Percentiles rank a stretch among this genome's conserved stretches.
Conservation (phyloP, 1,140 invertebrate genomes). For the Nymphalis io region DNA sequence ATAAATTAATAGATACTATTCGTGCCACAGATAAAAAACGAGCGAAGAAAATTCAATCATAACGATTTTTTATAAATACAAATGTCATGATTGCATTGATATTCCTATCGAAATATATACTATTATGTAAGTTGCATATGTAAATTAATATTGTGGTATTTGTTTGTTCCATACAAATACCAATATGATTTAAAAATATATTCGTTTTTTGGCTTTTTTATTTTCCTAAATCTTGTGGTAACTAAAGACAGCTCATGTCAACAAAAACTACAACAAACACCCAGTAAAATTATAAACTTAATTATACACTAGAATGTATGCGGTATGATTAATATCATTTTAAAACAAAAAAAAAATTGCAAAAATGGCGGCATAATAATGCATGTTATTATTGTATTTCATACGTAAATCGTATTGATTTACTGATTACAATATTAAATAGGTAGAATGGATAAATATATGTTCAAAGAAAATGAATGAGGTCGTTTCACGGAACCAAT, state of each 20-base stretch:
- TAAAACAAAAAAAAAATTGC: no score
- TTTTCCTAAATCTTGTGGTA: no score
- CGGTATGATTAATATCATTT: no score
- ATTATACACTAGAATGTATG: no score
- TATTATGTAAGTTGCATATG: background rate
- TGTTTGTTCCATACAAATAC: no score
- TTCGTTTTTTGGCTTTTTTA: no score
- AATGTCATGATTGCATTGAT: background rate
- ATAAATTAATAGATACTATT: conserved; percentile 7
- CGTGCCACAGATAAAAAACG: background rate
- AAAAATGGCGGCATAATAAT: no score
- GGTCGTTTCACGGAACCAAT: conserved; percentile 32
- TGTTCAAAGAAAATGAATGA: conserved; percentile 10
- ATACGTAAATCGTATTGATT: background rate
- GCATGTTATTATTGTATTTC: no score
- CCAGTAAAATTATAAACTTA: no score
- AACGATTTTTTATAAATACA: background rate
- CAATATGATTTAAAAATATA: no score
- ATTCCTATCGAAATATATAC: background rate
- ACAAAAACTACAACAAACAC: no score
- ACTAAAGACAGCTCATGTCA: no score
- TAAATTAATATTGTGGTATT: background rate
- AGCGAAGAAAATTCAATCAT: background rate
- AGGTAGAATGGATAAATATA: background rate
- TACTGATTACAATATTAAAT: background rate